These are phyloP conservation scores for Acronicta aceris DNA, from an alignment of 2,888 invertebrate genomes.

Conservation along the genomic window DNA sequence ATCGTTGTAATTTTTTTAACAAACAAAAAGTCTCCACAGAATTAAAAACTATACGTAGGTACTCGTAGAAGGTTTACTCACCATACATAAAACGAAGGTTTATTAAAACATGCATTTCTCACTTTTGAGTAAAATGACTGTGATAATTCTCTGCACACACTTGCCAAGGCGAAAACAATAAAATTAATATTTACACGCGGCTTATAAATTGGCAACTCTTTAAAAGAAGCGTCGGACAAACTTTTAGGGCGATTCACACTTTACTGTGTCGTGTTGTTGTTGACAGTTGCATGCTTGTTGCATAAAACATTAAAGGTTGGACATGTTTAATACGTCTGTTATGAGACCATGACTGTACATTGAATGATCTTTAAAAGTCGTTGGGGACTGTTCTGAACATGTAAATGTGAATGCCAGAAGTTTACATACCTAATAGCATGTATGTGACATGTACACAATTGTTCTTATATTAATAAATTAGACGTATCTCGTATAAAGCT, in stretches of 20 bases:
- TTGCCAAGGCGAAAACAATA: constrained; percentile 50
- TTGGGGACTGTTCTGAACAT: constrained; percentile 11
- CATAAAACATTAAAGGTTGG: constrained; percentile 47
- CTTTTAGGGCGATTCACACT: constrained; percentile 35
- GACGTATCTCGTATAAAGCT: too few relatives aligned
- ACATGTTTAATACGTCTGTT: constrained; percentile 34
- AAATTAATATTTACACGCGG: constrained; percentile 32
- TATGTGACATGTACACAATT: background rate
- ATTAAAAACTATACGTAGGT: too few relatives aligned
- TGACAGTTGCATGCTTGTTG: constrained; percentile 40
- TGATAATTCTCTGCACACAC: constrained; percentile 38
- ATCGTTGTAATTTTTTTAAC: background rate
- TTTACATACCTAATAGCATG: constrained; percentile 25
- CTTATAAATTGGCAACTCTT: constrained; percentile 37
- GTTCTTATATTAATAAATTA: too few relatives aligned
- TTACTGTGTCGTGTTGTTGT: constrained; percentile 12
- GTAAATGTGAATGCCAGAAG: constrained; percentile 12
- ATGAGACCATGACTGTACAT: constrained; percentile 38
- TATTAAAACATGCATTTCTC: constrained; percentile 38
- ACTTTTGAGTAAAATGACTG: constrained; percentile 43
- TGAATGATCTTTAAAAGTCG: constrained; percentile 44
- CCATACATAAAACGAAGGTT: constrained; percentile 41
- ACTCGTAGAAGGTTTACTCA: constrained; percentile 23
- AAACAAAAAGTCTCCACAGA: constrained; percentile 5
- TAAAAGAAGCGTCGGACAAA: constrained; percentile 29